Percentiles rank a stretch among this genome's conserved stretches.
Conservation (phyloP, 2,113 vertebrate genomes). For the Myanophis thanlyinensis region DNA sequence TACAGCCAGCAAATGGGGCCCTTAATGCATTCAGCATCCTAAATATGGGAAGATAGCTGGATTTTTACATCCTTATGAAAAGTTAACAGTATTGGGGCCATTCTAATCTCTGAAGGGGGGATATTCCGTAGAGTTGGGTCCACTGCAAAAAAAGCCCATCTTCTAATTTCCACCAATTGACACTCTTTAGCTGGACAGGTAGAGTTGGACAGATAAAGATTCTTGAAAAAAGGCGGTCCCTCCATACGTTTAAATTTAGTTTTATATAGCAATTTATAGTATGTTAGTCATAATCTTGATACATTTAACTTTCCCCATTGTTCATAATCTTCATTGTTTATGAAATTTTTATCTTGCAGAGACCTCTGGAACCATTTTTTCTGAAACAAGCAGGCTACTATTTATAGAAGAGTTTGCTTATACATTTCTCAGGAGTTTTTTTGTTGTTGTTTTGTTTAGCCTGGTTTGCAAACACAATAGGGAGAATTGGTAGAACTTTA, state of each 20-base stretch:
- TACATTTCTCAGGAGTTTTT: neutral
- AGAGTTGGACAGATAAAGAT: neutral
- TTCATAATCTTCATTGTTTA: neutral
- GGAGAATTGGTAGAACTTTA: neutral
- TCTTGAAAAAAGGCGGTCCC: neutral
- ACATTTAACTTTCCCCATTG: neutral
- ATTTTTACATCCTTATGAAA: neutral
- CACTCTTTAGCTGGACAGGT: neutral
- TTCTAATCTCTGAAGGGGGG: neutral
- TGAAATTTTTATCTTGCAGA: neutral
- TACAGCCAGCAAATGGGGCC: neutral
- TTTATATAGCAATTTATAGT: neutral
- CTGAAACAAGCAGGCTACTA: neutral
- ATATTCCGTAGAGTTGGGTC: neutral
- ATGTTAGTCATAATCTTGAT: slow-evolving; percentile 4
- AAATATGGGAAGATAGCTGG: neutral
- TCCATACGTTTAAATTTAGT: neutral
- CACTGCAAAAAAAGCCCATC: neutral
- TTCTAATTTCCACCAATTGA: neutral
- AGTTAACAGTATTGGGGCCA: neutral
- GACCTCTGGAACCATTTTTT: neutral
- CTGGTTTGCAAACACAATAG: neutral
- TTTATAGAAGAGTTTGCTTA: neutral
- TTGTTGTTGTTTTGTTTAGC: neutral
- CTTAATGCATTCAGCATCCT: neutral